phyloP scores from a whole-genome alignment of 2,797 vertebrate species.

The Molossus alvarezi region DNA sequence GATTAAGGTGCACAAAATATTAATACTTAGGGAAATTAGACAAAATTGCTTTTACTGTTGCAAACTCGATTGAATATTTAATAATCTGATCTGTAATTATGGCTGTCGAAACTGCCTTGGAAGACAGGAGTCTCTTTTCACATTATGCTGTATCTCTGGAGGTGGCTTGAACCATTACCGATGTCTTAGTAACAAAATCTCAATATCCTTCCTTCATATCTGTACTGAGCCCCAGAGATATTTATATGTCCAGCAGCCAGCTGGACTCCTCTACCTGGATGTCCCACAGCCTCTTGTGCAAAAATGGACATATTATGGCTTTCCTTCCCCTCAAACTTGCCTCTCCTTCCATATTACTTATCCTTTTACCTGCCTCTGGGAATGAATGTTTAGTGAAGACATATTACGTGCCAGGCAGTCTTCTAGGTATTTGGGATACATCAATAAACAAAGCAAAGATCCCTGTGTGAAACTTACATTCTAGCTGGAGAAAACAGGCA shows the following conservation, averaged over 20 bases:
- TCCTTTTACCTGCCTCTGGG: neutral
- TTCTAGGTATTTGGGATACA: neutral
- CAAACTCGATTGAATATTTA: slow-evolving; percentile 88
- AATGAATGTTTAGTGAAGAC: slow-evolving; percentile 2
- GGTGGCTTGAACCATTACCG: neutral
- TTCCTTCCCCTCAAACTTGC: neutral
- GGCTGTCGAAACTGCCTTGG: neutral
- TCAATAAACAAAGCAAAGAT: slow-evolving; percentile 39
- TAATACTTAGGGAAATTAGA: slow-evolving; percentile 89
- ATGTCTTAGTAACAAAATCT: slow-evolving; percentile 21
- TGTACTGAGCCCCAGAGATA: neutral
- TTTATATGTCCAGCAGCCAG: neutral
- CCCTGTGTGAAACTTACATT: neutral
- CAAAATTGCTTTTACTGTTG: slow-evolving; percentile 87
- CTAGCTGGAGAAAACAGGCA: neutral
- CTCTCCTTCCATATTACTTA: neutral
- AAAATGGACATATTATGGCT: neutral
- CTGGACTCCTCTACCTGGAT: neutral
- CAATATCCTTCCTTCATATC: neutral
- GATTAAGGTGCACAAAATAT: slow-evolving; percentile 86
- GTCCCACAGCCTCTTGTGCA: neutral
- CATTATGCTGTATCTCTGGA: neutral
- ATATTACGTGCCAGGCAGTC: neutral
- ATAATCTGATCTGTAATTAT: slow-evolving; percentile 77
- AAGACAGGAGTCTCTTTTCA: neutral